These are phyloP conservation scores for Typhlichthys eigenmanni DNA, from an alignment of 2,797 vertebrate species.

Conservation along the genomic window DNA sequence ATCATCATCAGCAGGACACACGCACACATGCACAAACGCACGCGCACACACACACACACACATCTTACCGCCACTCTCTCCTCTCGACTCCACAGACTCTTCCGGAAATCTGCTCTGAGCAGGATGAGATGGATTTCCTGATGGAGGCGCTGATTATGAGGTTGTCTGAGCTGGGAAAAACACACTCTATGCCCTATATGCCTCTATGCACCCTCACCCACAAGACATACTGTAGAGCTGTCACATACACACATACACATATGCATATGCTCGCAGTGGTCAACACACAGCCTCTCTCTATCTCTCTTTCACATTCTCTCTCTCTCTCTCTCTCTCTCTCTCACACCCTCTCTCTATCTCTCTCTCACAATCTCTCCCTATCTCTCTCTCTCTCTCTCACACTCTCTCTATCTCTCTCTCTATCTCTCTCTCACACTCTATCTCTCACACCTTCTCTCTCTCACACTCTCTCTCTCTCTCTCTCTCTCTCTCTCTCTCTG, in stretches of 20 bases:
- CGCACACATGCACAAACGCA: neutral
- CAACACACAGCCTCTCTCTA: neutral
- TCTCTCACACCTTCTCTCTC: too few species aligned
- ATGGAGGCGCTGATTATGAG: conserved; percentile 94
- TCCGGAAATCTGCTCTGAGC: conserved; percentile 92
- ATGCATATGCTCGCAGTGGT: neutral
- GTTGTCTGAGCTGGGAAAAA: conserved; percentile 55
- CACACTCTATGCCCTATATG: conserved; percentile 1
- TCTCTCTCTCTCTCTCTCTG: too few species aligned
- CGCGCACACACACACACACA: conserved; percentile 6
- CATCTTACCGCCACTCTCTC: conserved; percentile 18
- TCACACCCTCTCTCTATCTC: too few species aligned
- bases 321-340: too few species aligned
- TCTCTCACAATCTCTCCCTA: too few species aligned
- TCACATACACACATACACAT: neutral
- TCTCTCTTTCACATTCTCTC: too few species aligned
- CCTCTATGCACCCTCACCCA: neutral
- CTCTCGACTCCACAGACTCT: conserved; percentile 79
- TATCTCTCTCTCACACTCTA: too few species aligned
- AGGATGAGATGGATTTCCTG: conserved; percentile 94
- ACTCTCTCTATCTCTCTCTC: too few species aligned
- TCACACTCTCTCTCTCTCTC: neutral
- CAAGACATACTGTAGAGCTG: neutral
- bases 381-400: too few species aligned
- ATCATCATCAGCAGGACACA: too few species aligned